Evolutionary conservation across 2,113 vertebrate genomes (phyloP).

Genomic region (Seriola dumerili): DNA sequence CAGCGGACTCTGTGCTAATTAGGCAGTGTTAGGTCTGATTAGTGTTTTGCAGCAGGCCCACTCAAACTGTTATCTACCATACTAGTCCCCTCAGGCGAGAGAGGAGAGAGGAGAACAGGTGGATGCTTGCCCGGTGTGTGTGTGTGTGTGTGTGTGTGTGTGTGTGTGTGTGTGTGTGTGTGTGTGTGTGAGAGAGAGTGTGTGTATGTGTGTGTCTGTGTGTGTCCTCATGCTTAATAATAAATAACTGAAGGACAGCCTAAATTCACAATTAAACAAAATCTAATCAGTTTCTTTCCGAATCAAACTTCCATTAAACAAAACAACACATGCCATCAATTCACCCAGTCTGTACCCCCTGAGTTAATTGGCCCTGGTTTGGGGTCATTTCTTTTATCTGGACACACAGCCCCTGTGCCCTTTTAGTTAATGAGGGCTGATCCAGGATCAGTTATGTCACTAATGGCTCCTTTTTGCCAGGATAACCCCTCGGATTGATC

Average conservation of each 20-base stretch:
- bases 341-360: conserved; percentile 38
- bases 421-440: conserved; percentile 82
- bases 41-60: conserved; percentile 87
- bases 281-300: conserved; percentile 54
- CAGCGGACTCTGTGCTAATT: conserved; percentile 97
- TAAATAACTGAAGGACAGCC: conserved; percentile 77
- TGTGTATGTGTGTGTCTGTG: conserved; percentile 21
- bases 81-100: conserved; percentile 77
- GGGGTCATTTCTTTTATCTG: conserved; percentile 76
- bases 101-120: conserved; percentile 76
- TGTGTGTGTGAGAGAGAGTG: background rate
- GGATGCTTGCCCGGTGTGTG: conserved; percentile 72
- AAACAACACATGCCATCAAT: conserved; percentile 50
- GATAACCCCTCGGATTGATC: conserved; percentile 75
- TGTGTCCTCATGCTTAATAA: conserved; percentile 60
- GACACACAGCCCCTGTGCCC: conserved; percentile 73
- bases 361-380: conserved; percentile 78
- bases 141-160: conserved; percentile 10
- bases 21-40: conserved; percentile 96
- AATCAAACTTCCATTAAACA: conserved; percentile 67
- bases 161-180: conserved; percentile 15
- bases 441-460: conserved; percentile 76
- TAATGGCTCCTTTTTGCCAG: conserved; percentile 73
- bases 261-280: conserved; percentile 66
- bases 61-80: conserved; percentile 84